Base-by-base conservation (phyloP, 2,113 vertebrate species). In the Corvus cornix region DNA sequence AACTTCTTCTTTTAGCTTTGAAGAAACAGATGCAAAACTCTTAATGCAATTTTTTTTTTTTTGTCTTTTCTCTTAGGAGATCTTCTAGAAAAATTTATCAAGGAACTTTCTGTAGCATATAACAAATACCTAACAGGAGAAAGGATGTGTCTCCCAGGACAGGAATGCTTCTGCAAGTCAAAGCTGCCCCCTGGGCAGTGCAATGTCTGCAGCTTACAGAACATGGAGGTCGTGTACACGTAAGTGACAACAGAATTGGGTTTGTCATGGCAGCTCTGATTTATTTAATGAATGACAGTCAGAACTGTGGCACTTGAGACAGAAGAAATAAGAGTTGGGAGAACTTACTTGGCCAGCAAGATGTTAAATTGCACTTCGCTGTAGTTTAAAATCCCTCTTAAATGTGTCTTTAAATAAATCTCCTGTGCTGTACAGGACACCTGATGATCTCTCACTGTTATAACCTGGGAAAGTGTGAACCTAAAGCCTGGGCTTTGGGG, bases 51-150 rank as follows among this genome's bases (percentile, higher is more conserved):
- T 56, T n/a, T 13, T 13, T 23, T 33, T 33, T 3, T 16, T 30
- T 44, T 26, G 5, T 43, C 7, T 51, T 41, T 11, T 60, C 26
- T 41, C 19, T 8, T 77, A 98, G 98, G 98, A 72, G 51, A 31
- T 9, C 87, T 93, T 43, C 92, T 98, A 28, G 74, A 97, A 77
- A 76, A 93, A 41, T 98, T 98, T 48, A 87, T 95, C 21, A 76
- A 43, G 33, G 97, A 97, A 15, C 95, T 99, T 43, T 85, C 87
- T 24, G 10, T 39, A 16, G 92, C 84, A 27, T 98, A 98, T 31
- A 88, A 77, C 31, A 90, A 85, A 7, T 98, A 97, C 39, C 97
- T 98, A 90, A 7, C 30, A 39, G 93, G 92, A 14, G 73, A 93
- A n/a, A 53, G 16, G 55, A 4, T 56, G 2, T 14, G 17, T 41